A percentile compares a stretch with the other conserved stretches of the same genome.
Evolutionary conservation across 2,888 invertebrate species (phyloP).

Genomic region (Hirudinaria manillensis): DNA sequence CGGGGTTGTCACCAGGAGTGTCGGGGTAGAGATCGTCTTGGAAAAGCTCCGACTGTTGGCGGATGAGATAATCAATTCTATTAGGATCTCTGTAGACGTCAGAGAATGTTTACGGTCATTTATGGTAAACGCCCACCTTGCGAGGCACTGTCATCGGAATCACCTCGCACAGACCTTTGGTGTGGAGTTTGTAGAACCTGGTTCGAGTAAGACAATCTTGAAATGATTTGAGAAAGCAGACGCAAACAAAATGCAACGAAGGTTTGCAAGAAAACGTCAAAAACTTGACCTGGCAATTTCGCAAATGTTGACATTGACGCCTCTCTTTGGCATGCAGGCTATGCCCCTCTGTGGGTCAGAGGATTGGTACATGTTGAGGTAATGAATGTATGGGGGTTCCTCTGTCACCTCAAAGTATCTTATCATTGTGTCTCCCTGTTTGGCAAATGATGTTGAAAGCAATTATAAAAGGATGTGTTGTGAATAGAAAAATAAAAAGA

Average conservation of each 20-base stretch:
- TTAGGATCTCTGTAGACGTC: neutral
- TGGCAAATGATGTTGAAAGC: constrained; percentile 31
- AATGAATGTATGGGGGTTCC: constrained; percentile 82
- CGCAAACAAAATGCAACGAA: neutral
- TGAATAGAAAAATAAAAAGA: neutral
- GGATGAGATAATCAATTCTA: constrained; percentile 1
- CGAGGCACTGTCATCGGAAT: constrained; percentile 91
- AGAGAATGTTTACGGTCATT: neutral
- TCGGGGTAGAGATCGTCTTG: constrained; percentile 91
- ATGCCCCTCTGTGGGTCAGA: constrained; percentile 84
- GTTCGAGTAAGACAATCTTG: constrained; percentile 26
- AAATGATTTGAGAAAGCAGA: no score
- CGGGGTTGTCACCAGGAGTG: constrained; percentile 74
- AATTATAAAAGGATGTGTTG: neutral
- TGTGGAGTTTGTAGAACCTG: constrained; percentile 79
- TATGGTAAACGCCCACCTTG: constrained; percentile 59
- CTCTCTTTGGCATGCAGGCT: constrained; percentile 86
- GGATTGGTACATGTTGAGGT: constrained; percentile 80
- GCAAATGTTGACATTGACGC: constrained; percentile 64
- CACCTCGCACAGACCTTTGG: constrained; percentile 83
- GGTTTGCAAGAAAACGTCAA: neutral
- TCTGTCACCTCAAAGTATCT: constrained; percentile 89
- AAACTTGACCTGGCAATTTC: constrained; percentile 40
- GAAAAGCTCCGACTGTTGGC: constrained; percentile 62
- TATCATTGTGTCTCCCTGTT: constrained; percentile 85